Evolutionary conservation across 1,140 invertebrate genomes (phyloP).

Genomic region (Aphidius gifuensis): DNA sequence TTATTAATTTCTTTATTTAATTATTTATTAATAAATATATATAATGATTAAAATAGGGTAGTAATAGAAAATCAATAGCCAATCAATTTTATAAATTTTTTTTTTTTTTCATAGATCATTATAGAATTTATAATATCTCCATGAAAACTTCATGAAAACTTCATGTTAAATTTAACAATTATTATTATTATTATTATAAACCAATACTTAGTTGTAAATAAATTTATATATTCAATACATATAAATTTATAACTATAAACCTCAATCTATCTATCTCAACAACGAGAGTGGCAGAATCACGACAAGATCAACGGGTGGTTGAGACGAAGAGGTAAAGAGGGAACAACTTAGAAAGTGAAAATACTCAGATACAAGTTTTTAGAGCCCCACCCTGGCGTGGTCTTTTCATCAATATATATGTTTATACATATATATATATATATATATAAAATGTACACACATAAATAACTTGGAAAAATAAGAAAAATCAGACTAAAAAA

Average conservation of each 20-base stretch:
- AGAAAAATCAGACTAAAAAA: neutral
- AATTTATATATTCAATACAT: no score
- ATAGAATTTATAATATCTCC: no score
- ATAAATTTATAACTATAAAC: slow-evolving; percentile 1
- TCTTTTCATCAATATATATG: slow-evolving; percentile 14
- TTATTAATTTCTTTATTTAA: no score
- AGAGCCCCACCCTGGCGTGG: slow-evolving; percentile 38
- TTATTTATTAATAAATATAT: no score
- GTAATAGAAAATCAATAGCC: no score
- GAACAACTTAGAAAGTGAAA: slow-evolving; percentile 33
- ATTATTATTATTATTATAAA: no score
- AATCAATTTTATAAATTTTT: no score
- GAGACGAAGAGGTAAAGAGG: slow-evolving; percentile 6
- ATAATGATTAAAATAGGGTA: no score
- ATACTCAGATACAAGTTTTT: slow-evolving; percentile 20
- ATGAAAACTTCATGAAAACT: no score
- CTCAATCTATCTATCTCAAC: slow-evolving; percentile 20
- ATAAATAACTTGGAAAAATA: neutral
- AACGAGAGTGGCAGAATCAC: slow-evolving; percentile 1
- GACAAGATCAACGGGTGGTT: slow-evolving; percentile 13
- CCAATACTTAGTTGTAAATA: no score
- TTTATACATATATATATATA: slow-evolving; percentile 24
- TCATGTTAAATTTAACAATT: no score
- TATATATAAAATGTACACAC: neutral
- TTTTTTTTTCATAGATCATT: no score